phyloP scores from a whole-genome alignment of 2,797 vertebrate species.

The Pseudocheirus occidentalis region DNA sequence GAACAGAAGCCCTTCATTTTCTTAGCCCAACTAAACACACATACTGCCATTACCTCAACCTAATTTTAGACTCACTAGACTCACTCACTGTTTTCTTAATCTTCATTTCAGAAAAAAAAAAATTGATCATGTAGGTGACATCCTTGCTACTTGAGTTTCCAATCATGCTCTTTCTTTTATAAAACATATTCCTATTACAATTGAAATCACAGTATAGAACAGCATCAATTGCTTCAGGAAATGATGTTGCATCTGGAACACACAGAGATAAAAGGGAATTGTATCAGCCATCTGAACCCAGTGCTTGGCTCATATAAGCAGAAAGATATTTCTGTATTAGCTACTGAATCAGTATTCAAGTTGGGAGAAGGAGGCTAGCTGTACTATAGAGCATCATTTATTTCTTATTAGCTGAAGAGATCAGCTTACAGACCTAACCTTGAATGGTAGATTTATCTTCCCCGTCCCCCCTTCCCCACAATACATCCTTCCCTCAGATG shows the following conservation, averaged over 20 bases:
- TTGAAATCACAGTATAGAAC: not conserved
- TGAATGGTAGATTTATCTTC: not conserved
- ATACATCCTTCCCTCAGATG: slow-evolving; percentile 4
- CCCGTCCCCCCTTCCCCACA: not conserved
- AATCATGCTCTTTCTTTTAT: not conserved
- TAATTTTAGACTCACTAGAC: not conserved
- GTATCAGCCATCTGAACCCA: not conserved
- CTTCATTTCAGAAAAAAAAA: not conserved
- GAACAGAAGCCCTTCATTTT: not conserved
- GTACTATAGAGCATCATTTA: not conserved
- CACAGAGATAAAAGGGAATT: slow-evolving; percentile 28
- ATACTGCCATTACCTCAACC: not conserved
- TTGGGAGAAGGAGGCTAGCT: not conserved
- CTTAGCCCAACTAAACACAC: not conserved
- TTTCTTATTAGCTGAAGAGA: slow-evolving; percentile 14
- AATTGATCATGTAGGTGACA: not conserved
- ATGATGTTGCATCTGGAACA: not conserved
- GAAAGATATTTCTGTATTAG: not conserved
- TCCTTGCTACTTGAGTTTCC: not conserved
- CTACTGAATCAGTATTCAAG: not conserved
- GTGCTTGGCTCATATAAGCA: not conserved
- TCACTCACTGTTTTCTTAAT: not conserved
- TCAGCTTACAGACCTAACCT: not conserved
- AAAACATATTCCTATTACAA: not conserved
- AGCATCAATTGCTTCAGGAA: not conserved